Conservation (phyloP, 2,888 invertebrate species). For the Ctenicera cuprea region DNA sequence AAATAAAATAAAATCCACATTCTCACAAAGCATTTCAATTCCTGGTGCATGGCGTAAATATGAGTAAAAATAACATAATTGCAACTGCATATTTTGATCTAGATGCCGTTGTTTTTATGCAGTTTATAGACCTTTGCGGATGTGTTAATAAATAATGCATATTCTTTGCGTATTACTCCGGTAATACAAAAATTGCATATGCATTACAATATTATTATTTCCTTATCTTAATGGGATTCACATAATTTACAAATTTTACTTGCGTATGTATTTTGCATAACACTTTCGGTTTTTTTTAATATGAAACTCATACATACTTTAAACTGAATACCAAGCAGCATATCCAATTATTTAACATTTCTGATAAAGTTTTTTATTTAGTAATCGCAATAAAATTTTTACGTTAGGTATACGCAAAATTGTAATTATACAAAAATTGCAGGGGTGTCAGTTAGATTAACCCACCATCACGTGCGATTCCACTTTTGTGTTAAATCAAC, state of each 20-base stretch:
- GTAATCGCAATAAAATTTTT: too few relatives aligned
- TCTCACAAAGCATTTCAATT: conserved; percentile 40
- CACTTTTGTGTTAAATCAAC: too few relatives aligned
- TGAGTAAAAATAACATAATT: conserved; percentile 31
- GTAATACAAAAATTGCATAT: conserved; percentile 53
- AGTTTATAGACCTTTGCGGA: conserved; percentile 50
- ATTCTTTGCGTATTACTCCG: conserved; percentile 33
- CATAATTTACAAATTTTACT: conserved; percentile 38
- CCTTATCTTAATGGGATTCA: conserved; percentile 51
- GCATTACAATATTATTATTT: conserved; percentile 50
- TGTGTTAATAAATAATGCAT: conserved; percentile 45
- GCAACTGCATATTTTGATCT: conserved; percentile 40
- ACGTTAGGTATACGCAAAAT: too few relatives aligned
- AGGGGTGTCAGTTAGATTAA: too few relatives aligned
- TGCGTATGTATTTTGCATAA: conserved; percentile 23
- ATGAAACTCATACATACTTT: background rate
- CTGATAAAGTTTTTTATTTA: too few relatives aligned
- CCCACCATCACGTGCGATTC: too few relatives aligned
- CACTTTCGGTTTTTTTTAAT: conserved; percentile 28
- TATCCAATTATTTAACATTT: background rate
- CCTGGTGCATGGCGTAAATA: conserved; percentile 42
- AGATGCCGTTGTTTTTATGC: conserved; percentile 43
- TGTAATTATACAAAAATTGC: too few relatives aligned
- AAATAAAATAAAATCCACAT: conserved; percentile 25
- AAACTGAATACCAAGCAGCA: background rate